A percentile compares a stretch with the other conserved stretches of the same genome.
phyloP scores from a whole-genome alignment of 2,888 invertebrate species.

The Pristionchus arcanus region DNA sequence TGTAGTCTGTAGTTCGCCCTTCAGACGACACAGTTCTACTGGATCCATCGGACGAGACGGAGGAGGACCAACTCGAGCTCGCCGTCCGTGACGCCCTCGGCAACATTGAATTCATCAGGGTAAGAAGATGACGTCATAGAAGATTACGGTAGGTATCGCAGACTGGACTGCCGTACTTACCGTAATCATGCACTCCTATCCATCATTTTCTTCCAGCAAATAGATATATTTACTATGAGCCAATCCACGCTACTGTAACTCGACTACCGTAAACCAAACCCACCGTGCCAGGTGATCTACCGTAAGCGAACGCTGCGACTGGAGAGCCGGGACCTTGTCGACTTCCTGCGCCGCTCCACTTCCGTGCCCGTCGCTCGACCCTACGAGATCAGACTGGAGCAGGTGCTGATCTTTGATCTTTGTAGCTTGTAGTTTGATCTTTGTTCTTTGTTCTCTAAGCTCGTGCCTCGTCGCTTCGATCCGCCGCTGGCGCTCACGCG shows the following conservation, averaged over 20 bases:
- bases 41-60: constrained; percentile 10
- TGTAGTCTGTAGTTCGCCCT: neutral
- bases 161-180: neutral
- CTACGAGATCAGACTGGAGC: constrained; percentile 12
- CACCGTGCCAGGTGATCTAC: constrained; percentile 40
- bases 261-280: neutral
- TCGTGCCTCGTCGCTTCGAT: constrained; percentile 41
- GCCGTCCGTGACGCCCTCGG: constrained; percentile 22
- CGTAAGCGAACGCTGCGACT: constrained; percentile 47
- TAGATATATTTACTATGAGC: too few relatives aligned
- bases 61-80: constrained; percentile 17
- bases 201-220: too few relatives aligned
- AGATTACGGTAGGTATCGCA: neutral
- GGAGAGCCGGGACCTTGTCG: constrained; percentile 32
- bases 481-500: constrained; percentile 24
- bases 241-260: too few relatives aligned
- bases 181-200: too few relatives aligned
- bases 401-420: constrained; percentile 51
- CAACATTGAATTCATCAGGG: constrained; percentile 41
- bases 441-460: neutral
- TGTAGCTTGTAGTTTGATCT: neutral
- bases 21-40: constrained; percentile 23
- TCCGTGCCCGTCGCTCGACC: constrained; percentile 39
- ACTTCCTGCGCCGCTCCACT: constrained; percentile 27
- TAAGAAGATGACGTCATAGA: too few relatives aligned